Conservation (phyloP, 2,797 vertebrate genomes). For the Hoplostethus atlanticus region DNA sequence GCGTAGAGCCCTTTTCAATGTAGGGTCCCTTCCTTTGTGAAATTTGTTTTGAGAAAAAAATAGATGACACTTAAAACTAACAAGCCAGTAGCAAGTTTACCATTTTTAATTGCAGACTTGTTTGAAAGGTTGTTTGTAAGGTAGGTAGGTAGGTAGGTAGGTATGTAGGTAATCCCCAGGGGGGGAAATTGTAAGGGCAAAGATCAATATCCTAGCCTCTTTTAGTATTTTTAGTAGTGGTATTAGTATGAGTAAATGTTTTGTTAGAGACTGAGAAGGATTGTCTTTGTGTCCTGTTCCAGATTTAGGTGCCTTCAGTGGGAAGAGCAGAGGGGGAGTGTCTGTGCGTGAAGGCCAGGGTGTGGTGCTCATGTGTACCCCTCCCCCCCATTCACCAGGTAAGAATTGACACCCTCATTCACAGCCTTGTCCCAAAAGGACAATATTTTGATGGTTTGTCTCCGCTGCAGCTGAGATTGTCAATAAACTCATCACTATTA, state of each 20-base stretch:
- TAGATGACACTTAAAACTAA: too few relatives aligned
- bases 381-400: slow-evolving; percentile 96
- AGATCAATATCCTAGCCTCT: not conserved
- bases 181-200: not conserved
- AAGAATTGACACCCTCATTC: slow-evolving; percentile 43
- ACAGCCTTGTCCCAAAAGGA: not conserved
- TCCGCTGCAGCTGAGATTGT: slow-evolving; percentile 7
- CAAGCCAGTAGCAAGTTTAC: too few relatives aligned
- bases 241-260: not conserved
- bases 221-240: too few relatives aligned
- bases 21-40: not conserved
- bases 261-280: slow-evolving; percentile 3
- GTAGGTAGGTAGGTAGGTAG: too few relatives aligned
- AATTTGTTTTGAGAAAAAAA: too few relatives aligned
- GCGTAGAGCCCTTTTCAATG: not conserved
- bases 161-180: too few relatives aligned
- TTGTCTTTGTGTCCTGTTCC: slow-evolving; percentile 37
- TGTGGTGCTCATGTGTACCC: slow-evolving; percentile 95
- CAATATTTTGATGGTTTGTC: not conserved
- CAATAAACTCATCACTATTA: slow-evolving; percentile 27
- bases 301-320: slow-evolving; percentile 94
- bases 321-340: slow-evolving; percentile 91
- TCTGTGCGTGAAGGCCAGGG: slow-evolving; percentile 97
- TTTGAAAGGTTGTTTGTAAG: not conserved
- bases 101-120: too few relatives aligned